Percentiles rank a stretch among this genome's conserved stretches.
These are phyloP conservation scores for Poliocrania exsul DNA, from an alignment of 2,797 vertebrate genomes.

Conservation along the genomic window DNA sequence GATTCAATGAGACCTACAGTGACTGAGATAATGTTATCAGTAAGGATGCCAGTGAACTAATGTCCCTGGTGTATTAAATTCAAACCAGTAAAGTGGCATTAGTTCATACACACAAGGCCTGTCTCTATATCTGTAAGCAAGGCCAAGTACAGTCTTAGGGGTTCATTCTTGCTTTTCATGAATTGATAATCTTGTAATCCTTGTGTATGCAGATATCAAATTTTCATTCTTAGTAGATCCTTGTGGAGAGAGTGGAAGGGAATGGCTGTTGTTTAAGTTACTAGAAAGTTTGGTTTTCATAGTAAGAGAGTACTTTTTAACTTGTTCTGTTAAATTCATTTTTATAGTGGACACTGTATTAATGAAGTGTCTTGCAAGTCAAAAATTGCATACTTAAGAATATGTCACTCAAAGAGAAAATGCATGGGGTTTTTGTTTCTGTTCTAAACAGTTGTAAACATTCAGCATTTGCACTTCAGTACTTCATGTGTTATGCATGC, in stretches of 20 bases:
- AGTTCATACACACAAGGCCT: not conserved
- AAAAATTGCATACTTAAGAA: not conserved
- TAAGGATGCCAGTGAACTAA: not conserved
- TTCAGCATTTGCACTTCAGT: not conserved
- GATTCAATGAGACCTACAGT: not conserved
- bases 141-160: not conserved
- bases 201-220: not conserved
- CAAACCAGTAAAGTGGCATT: not conserved
- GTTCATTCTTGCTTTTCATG: not conserved
- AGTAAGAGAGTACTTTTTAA: not conserved
- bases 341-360: not conserved
- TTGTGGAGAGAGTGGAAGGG: not conserved
- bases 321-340: not conserved
- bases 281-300: not conserved
- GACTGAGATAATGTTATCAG: not conserved
- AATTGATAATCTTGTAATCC: not conserved
- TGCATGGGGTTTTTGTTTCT: accelerated
- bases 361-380: not conserved
- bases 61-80: not conserved
- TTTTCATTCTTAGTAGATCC: not conserved
- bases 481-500: not conserved
- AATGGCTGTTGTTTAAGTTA: not conserved
- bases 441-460: not conserved
- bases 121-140: not conserved
- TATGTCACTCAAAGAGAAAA: not conserved